Evolutionary conservation across 2,797 vertebrate species (phyloP).

Genomic region (Anguilla anguilla): DNA sequence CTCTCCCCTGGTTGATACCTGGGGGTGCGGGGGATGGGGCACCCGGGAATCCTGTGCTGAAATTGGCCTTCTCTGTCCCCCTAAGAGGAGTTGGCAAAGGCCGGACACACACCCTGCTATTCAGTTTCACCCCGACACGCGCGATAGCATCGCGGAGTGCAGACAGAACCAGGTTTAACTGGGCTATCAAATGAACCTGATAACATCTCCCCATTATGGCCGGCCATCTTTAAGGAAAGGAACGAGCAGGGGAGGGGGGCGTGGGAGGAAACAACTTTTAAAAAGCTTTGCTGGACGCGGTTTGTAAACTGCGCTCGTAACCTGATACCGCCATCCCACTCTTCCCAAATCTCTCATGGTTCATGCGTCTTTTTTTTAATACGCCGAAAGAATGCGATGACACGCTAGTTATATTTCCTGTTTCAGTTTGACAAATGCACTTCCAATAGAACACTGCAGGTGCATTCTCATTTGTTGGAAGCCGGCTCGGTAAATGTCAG

Average conservation of each 20-base stretch:
- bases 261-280: constrained; percentile 39
- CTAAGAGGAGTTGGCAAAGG: constrained; percentile 40
- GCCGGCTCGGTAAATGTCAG: constrained; percentile 18
- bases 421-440: constrained; percentile 46
- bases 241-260: neutral
- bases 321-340: constrained; percentile 43
- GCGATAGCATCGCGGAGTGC: constrained; percentile 36
- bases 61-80: constrained; percentile 34
- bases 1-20: constrained; percentile 31
- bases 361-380: constrained; percentile 48
- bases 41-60: constrained; percentile 26
- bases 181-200: constrained; percentile 41
- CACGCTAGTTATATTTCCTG: constrained; percentile 42
- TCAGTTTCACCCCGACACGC: constrained; percentile 39
- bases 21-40: neutral
- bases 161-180: constrained; percentile 40
- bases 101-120: constrained; percentile 43
- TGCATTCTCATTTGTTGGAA: constrained; percentile 20
- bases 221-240: constrained; percentile 35
- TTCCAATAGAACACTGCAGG: constrained; percentile 22
- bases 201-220: constrained; percentile 47
- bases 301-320: constrained; percentile 56
- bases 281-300: constrained; percentile 45
- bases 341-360: constrained; percentile 46
- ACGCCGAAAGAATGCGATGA: constrained; percentile 38